A percentile compares a stretch with the other conserved stretches of the same genome.
These are phyloP conservation scores for Alviniconcha marisindica DNA, from an alignment of 1,140 invertebrate genomes.

Conservation along the genomic window DNA sequence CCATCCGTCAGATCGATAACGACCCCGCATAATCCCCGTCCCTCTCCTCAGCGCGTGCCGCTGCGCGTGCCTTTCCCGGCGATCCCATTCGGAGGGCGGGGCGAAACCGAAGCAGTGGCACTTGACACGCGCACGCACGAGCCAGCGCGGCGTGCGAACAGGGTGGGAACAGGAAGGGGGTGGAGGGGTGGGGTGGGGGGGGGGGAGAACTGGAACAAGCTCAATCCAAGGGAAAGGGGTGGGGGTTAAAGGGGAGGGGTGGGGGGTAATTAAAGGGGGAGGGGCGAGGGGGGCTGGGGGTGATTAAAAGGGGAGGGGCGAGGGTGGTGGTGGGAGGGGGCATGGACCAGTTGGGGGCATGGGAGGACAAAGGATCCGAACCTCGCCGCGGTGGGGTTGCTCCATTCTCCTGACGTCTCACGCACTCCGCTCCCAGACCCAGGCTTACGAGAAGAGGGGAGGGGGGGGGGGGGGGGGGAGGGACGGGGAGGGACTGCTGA, in stretches of 20 bases:
- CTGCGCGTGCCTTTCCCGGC: too few relatives aligned
- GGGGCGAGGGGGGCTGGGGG: too few relatives aligned
- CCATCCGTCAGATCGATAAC: background rate
- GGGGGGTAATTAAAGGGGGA: background rate
- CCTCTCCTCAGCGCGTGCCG: background rate
- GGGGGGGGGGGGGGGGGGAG: background rate
- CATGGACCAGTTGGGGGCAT: background rate
- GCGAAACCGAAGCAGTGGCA: background rate
- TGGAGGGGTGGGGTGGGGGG: background rate
- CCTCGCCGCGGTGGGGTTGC: background rate
- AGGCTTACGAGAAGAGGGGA: background rate
- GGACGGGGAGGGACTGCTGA: background rate
- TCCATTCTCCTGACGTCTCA: background rate
- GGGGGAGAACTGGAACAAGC: background rate
- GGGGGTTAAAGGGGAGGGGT: background rate
- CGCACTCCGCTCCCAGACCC: background rate
- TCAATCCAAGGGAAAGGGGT: background rate
- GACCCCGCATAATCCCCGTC: background rate
- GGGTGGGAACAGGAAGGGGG: background rate
- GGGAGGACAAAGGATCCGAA: background rate
- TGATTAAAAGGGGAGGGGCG: too few relatives aligned
- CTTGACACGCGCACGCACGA: background rate
- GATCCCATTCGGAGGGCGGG: background rate
- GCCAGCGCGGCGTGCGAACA: background rate
- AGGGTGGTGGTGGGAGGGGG: background rate